Base-by-base conservation (phyloP, 1,140 invertebrate species). In the Trichonephila clavipes region DNA sequence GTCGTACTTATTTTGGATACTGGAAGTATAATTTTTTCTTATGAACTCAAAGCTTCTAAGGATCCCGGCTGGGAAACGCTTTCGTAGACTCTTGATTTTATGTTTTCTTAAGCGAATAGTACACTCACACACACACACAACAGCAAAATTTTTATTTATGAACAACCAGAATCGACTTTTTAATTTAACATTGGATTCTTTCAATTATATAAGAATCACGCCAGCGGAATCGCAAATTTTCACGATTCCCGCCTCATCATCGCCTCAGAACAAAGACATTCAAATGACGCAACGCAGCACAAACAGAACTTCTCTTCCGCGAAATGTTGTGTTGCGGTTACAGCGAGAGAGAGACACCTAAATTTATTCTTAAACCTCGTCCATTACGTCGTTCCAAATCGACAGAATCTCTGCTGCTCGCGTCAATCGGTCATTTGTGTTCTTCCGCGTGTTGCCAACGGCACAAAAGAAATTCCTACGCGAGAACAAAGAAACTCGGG, bases 401-500 rank as follows among this genome's bases (percentile, higher is more conserved):
- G 72, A 77, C 72, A 77, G 16, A 3, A 24, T 18, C 28, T 69
- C 66, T 69, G 66, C n/a, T 28, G 18, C 34, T 77, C 72, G 24
- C 28, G 66, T 24, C 66, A 34, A 40, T 77, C 72, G 72, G 72
- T 77, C 72, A 77, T 18, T 77, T 77, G 24, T 34, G 28, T 28
- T n/a, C 21, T 69, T 69, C 16, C 85, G 61, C 24, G 62, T 14
- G 87, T 88, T 88, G 87, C 62, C 62, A 88, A 69, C 21, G 19
- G 28, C 87, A 24, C 44, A 66, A 40, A 88, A 69, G 58, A 69
- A 69, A 88, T 58, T 40, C 59, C 28, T 83, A 7, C 58, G 7
- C n/a, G 24, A 87, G 61, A 87, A 87, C 85, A 87, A 87, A 87
- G 85, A 62, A 64, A 64, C 58, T 18, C 28, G 87, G 34, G 87